A percentile compares a stretch with the other conserved stretches of the same genome.
These are phyloP conservation scores for Hyles vespertilio DNA, from an alignment of 1,140 invertebrate species.

Conservation along the genomic window DNA sequence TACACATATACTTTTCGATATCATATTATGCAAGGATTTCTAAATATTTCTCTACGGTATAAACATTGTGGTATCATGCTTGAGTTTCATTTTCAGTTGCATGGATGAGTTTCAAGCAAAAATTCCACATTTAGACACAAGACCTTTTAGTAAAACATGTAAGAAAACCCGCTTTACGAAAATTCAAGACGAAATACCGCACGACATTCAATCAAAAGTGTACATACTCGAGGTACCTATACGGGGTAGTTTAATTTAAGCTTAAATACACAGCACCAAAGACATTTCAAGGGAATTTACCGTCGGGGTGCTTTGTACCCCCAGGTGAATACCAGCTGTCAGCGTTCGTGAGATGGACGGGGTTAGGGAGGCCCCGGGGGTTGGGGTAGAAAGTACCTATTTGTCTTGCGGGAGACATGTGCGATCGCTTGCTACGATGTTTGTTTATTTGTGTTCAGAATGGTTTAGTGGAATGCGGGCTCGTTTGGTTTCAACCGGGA, in stretches of 20 bases:
- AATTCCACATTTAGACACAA: too few species aligned
- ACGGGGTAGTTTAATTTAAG: constrained; percentile 11
- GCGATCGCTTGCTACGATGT: constrained; percentile 33
- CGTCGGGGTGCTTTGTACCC: constrained; percentile 25
- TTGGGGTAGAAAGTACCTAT: constrained; percentile 27
- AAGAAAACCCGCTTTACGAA: too few species aligned
- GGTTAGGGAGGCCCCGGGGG: constrained; percentile 12
- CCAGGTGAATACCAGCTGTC: constrained; percentile 45
- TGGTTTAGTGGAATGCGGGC: constrained; percentile 17
- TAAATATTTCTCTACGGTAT: too few species aligned
- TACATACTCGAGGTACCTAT: too few species aligned
- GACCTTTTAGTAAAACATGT: too few species aligned
- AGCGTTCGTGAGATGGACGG: constrained; percentile 31
- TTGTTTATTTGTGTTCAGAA: constrained; percentile 41
- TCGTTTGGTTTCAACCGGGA: constrained; percentile 5
- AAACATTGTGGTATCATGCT: too few species aligned
- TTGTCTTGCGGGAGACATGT: constrained; percentile 46
- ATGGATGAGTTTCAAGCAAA: too few species aligned
- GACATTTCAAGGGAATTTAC: constrained; percentile 25
- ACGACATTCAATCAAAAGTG: too few species aligned
- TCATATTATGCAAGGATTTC: too few species aligned
- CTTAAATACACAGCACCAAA: constrained; percentile 22
- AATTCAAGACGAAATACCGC: too few species aligned
- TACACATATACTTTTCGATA: too few species aligned
- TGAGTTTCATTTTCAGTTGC: too few species aligned